Evolutionary conservation across 2,888 invertebrate genomes (phyloP), one percentile per base, ranked within the genome.

Genomic region (Xestia xanthographa): DNA sequence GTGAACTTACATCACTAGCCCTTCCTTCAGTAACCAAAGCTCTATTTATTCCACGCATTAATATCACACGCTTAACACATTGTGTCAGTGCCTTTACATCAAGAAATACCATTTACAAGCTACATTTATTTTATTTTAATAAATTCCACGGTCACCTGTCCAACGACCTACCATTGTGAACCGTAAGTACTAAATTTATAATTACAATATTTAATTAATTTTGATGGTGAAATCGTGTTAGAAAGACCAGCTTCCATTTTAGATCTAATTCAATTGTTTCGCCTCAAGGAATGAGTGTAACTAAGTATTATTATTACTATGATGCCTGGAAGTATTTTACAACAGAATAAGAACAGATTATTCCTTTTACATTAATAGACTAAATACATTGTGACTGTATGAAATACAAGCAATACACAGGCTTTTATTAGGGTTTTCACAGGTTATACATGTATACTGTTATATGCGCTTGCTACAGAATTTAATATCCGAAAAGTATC

Each of bases 181-280:
- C 72, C 76, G 66, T 68, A 75, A 66, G 34, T 83, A 71, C 45
- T 77, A 62, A 66, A 60, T 60, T 78, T 78, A 75, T 17, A 67
- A 58, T 65, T 58, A 79, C 70, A 75, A 69, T 72, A 29, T 72
- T 60, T 56, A 14, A 56, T 66, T 34, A 80, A 71, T 71, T 20
- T 66, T 68, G 73, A 75, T 62, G 73, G 66, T 77, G 14, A 66
- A 74, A 79, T 77, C 83, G 73, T 77, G 67, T 73, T 69, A 73
- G 85, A 85, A 87, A 87, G 87, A 72, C 87, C 87, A 80, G 87
- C 87, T 88, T 88, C 50, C 86, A 70, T 72, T 73, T 69, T 71
- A 77, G 60, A 74, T 75, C 48, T 60, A 43, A 43, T 63, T 29
- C 2, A 12, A 41, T 48, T 3, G 48, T 63, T 50, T 34, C 41